Base-by-base conservation (phyloP, 2,113 vertebrate species). In the Echinops telfairi region DNA sequence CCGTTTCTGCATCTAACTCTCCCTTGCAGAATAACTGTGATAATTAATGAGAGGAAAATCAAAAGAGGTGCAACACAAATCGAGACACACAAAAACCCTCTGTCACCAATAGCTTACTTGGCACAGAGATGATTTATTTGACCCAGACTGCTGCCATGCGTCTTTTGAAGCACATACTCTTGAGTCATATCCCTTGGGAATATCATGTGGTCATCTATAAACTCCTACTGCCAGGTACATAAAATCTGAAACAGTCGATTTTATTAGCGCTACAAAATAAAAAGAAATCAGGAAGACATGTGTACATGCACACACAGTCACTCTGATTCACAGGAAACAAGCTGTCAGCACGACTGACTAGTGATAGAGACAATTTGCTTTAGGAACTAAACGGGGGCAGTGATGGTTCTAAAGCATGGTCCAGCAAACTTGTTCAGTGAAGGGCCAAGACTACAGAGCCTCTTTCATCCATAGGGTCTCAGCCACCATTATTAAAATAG, bases 201-300 rank as follows among this genome's bases (percentile, higher is more conserved):
- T 38, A 9, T 12, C 23, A 62, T 8, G 20, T 19, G 10, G 27
- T 78, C 66, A 86, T 38, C 60, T 40, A 70, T 66, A 82, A 94
- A 70, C 14, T 36, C 27, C 71, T 47, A 58, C 6, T 47, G 36
- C 60, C 36, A 88, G 71, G n/a, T 64, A 0, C 14, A 19, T 80
- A 95, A 96, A 97, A 94, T n/a, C 47, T 68, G 85, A 10, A 87
- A 86, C 33, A 81, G 66, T 15, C 73, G 15, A 15, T 7, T 83
- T 90, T 60, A 89, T 62, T 89, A n/a, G 4, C 77, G 11, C 53
- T 75, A 95, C 14, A 90, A 83, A 88, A 62, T 4, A 62, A 62
- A 62, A 93, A 33, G 17, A 53, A 80, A 25, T 91, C 23, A 82
- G 10, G 62, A 36, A n/a, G 6, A 43, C 19, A 36, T 11, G 33